Conservation (phyloP, 1,140 invertebrate species). For the Lepidurus apus region DNA sequence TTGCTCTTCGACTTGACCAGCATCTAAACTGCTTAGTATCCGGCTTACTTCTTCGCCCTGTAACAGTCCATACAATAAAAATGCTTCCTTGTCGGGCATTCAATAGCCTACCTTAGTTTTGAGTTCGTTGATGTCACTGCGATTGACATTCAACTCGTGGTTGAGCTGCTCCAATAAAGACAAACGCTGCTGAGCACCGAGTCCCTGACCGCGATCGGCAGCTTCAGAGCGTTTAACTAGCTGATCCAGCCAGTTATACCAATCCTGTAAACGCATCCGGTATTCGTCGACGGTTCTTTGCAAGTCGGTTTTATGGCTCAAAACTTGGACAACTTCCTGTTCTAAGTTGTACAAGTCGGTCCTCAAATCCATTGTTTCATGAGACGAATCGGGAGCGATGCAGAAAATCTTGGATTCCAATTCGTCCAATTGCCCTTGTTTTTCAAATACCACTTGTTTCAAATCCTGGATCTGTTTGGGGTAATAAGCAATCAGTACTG, state of each 20-base stretch:
- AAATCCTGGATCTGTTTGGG: slow-evolving; percentile 39
- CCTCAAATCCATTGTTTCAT: slow-evolving; percentile 54
- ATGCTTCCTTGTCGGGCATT: slow-evolving; percentile 43
- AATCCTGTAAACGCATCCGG: slow-evolving; percentile 60
- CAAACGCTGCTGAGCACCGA: slow-evolving; percentile 73
- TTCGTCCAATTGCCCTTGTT: slow-evolving; percentile 45
- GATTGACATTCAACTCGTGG: slow-evolving; percentile 55
- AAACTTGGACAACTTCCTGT: slow-evolving; percentile 55
- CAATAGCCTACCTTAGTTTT: slow-evolving; percentile 55
- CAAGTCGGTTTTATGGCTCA: slow-evolving; percentile 66
- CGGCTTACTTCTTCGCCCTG: slow-evolving; percentile 38
- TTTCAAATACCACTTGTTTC: slow-evolving; percentile 63
- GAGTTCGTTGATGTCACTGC: slow-evolving; percentile 42
- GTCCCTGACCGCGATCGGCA: slow-evolving; percentile 72
- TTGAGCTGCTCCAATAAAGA: slow-evolving; percentile 61
- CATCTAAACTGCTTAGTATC: slow-evolving; percentile 64
- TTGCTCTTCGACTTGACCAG: slow-evolving; percentile 84
- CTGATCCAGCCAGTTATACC: slow-evolving; percentile 72
- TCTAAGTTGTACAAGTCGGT: slow-evolving; percentile 60
- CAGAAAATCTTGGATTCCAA: slow-evolving; percentile 43
- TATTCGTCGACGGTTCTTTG: slow-evolving; percentile 74
- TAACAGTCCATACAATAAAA: slow-evolving; percentile 34
- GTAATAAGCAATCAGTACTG: neutral
- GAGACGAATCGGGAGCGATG: slow-evolving; percentile 38
- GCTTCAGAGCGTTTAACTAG: slow-evolving; percentile 70